Conservation (phyloP, 37 sponge, comb jelly and placozoan species). For the Amphimedon queenslandica region DNA sequence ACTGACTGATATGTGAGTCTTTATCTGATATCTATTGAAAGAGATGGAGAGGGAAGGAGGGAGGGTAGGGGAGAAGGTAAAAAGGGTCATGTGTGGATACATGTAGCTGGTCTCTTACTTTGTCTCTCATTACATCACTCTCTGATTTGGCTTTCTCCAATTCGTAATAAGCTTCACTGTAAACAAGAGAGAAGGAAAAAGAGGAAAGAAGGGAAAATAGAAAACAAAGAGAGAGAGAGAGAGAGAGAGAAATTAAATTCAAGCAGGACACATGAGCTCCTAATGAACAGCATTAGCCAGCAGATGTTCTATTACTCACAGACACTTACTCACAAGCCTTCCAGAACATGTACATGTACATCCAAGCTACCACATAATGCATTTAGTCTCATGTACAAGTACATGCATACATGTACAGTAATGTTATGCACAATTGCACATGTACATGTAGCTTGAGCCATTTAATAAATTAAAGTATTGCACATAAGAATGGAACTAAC, state of each 20-base stretch:
- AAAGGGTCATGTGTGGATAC: background rate
- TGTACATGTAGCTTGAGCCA: background rate
- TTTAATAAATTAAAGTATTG: too few species aligned
- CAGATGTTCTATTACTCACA: too few species aligned
- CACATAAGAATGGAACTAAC: too few species aligned
- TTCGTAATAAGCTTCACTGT: conserved; percentile 24
- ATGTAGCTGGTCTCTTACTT: conserved; percentile 1
- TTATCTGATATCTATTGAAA: background rate
- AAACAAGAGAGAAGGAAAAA: background rate
- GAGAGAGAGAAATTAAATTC: too few species aligned
- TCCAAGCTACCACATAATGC: background rate
- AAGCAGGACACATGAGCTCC: too few species aligned
- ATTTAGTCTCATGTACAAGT: background rate
- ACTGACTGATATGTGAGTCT: too few species aligned
- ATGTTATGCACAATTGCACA: background rate
- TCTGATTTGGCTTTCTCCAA: background rate
- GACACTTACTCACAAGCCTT: too few species aligned
- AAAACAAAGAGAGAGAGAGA: too few species aligned
- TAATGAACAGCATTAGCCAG: too few species aligned
- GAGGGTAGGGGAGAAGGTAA: too few species aligned
- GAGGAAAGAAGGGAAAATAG: background rate
- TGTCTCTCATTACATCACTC: background rate
- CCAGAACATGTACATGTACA: background rate
- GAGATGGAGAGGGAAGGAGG: background rate
- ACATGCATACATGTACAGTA: background rate